Evolutionary conservation across 2,888 invertebrate genomes (phyloP), one percentile per base, ranked within the genome.

Genomic region (Caenorhabditis wallacei): DNA sequence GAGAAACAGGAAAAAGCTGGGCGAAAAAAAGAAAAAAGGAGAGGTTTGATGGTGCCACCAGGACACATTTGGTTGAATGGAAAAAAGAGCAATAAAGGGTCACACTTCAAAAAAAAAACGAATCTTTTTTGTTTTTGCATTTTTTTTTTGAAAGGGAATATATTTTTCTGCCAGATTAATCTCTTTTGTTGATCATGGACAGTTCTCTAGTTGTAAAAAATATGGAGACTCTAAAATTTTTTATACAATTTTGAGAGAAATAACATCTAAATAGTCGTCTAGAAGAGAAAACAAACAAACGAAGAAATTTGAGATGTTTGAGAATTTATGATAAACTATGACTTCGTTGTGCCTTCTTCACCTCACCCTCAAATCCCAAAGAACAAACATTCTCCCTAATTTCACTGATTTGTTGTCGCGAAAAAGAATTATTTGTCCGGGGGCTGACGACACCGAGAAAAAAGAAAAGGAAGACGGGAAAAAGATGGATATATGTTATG

Each of bases 401-500:
- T n/a, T 54, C 68, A n/a, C 16, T 35, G 20, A 72, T 51, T 72
- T 54, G 51, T 43, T 54, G 53, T 37, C 22, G 20, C 20, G 10
- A 43, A 10, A 30, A 26, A 26, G 54, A 64, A 61, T 61, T 24
- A 54, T 63, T 40, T 40, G 43, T 54, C 22, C n/a, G n/a, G n/a
- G n/a, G 51, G 64, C 37, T 20, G 51, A 61, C 24, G 61, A 72
- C 64, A 26, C 4, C n/a, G 43, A 54, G 53, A 51, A 74, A 35
- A 43, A 26, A 30, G 30, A 16, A 43, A 46, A 74, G 22, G 74
- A 54, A 56, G 22, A 53, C 35, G 53, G n/a, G 30, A 51, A 43
- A 40, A 35, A 63, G 53, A 63, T 63, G 68, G 53, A 76, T 76
- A 76, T 76, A 76, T 76, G 76, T 76, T 76, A 68, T 76, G 76